Percentiles rank a stretch among this genome's conserved stretches.
These are phyloP conservation scores for Pseudotriccus pelzelni DNA, from an alignment of 2,797 vertebrate genomes.

Conservation along the genomic window DNA sequence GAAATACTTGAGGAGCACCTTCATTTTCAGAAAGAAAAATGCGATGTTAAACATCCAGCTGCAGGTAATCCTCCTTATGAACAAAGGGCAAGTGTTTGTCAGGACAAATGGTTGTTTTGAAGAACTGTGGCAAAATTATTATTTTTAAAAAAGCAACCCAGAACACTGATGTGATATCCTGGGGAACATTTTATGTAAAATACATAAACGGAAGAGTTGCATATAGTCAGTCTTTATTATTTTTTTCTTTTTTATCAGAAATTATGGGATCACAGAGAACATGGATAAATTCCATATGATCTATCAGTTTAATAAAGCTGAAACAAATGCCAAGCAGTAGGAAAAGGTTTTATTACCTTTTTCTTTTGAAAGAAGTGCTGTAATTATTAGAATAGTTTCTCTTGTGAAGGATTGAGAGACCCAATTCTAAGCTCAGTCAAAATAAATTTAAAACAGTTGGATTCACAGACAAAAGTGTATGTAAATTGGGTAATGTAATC, in stretches of 20 bases:
- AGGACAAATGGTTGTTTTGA: not conserved
- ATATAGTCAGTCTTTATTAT: not conserved
- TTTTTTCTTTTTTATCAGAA: not conserved
- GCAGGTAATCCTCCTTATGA: slow-evolving; percentile 68
- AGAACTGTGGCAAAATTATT: not conserved
- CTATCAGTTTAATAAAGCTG: not conserved
- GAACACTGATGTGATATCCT: not conserved
- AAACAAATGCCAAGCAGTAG: not conserved
- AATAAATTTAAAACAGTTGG: not conserved
- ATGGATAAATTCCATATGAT: not conserved
- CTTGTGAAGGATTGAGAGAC: not conserved
- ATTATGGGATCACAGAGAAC: not conserved
- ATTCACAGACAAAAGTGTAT: not conserved
- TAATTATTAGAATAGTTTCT: not conserved
- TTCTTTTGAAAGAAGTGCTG: not conserved
- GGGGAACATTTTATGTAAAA: not conserved
- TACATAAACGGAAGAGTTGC: not conserved
- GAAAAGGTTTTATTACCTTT: not conserved
- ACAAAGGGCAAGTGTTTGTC: not conserved
- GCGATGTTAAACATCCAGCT: slow-evolving; percentile 57
- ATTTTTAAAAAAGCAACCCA: not conserved
- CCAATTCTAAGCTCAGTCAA: not conserved
- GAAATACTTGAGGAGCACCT: slow-evolving; percentile 78
- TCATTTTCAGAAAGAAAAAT: slow-evolving; percentile 67
- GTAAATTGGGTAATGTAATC: not conserved